phyloP scores from a whole-genome alignment of 2,113 vertebrate genomes.

The Forbesichthys agassizii region DNA sequence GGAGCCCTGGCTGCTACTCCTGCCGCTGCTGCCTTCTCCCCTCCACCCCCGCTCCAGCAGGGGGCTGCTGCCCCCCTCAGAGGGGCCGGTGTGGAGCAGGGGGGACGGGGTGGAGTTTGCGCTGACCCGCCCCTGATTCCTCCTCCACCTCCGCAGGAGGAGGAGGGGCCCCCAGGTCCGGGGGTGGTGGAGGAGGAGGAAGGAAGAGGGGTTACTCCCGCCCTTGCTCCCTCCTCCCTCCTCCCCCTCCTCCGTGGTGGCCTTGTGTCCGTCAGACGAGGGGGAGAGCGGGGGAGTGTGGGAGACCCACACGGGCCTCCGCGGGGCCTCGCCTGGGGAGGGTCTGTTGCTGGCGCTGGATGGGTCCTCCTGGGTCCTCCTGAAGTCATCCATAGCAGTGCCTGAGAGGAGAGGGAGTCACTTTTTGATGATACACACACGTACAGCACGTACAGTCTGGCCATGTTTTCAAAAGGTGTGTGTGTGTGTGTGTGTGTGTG shows the following conservation, averaged over 20 bases:
- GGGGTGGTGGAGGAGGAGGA: slow-evolving; percentile 58
- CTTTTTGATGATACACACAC: too few relatives aligned
- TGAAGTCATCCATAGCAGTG: slow-evolving; percentile 25
- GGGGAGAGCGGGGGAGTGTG: slow-evolving; percentile 47
- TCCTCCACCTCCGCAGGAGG: slow-evolving; percentile 26
- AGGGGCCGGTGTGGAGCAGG: slow-evolving; percentile 25
- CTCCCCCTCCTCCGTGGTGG: slow-evolving; percentile 23
- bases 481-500: too few relatives aligned
- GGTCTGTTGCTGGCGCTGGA: not conserved
- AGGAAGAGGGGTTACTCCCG: slow-evolving; percentile 36
- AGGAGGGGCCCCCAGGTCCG: slow-evolving; percentile 48
- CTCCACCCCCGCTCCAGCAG: slow-evolving; percentile 44
- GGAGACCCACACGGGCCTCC: slow-evolving; percentile 58
- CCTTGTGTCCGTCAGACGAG: not conserved
- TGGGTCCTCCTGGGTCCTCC: slow-evolving; percentile 3
- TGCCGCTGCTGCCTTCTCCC: slow-evolving; percentile 7
- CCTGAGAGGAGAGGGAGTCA: not conserved
- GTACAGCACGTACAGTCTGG: too few relatives aligned
- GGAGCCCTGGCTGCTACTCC: slow-evolving; percentile 27
- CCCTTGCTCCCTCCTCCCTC: slow-evolving; percentile 13
- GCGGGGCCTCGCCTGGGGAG: slow-evolving; percentile 19
- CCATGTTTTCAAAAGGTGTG: too few relatives aligned
- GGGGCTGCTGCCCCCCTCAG: slow-evolving; percentile 59
- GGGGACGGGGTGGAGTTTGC: not conserved
- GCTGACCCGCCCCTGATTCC: not conserved